Percentiles rank a stretch among this genome's conserved stretches.
Evolutionary conservation across 1,140 invertebrate species (phyloP).

Genomic region (Coenobita brevimanus): DNA sequence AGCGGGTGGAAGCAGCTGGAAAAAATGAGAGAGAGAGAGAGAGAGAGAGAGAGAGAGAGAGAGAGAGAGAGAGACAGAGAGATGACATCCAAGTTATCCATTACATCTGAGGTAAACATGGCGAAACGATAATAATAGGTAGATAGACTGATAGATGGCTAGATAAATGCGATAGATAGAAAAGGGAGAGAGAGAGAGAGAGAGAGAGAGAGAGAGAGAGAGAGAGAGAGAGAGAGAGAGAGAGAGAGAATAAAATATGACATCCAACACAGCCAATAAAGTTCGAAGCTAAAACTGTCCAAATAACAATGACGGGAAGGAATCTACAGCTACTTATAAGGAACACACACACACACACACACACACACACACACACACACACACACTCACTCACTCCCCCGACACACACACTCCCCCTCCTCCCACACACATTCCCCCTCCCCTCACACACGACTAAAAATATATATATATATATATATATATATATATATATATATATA

Average conservation of each 20-base stretch:
- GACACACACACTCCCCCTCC: neutral
- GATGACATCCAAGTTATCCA: neutral
- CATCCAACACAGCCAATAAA: neutral
- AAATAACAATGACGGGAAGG: no score
- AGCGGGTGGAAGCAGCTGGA: neutral
- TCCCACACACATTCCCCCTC: neutral
- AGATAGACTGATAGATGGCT: neutral
- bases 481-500: neutral
- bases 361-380: no score
- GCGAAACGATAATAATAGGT: neutral
- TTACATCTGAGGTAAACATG: neutral
- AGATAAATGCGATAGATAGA: neutral
- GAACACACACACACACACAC: no score
- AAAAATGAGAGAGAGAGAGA: conserved; percentile 31
- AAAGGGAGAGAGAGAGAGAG: neutral
- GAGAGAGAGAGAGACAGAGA: neutral
- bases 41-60: conserved; percentile 20
- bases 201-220: neutral
- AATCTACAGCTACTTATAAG: no score
- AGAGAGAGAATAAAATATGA: neutral
- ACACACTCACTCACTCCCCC: neutral
- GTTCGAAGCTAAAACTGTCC: no score
- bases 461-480: neutral
- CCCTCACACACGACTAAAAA: neutral
- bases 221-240: neutral